These are phyloP conservation scores for Brachypteracias leptosomus DNA, from an alignment of 2,113 vertebrate species.

Conservation along the genomic window DNA sequence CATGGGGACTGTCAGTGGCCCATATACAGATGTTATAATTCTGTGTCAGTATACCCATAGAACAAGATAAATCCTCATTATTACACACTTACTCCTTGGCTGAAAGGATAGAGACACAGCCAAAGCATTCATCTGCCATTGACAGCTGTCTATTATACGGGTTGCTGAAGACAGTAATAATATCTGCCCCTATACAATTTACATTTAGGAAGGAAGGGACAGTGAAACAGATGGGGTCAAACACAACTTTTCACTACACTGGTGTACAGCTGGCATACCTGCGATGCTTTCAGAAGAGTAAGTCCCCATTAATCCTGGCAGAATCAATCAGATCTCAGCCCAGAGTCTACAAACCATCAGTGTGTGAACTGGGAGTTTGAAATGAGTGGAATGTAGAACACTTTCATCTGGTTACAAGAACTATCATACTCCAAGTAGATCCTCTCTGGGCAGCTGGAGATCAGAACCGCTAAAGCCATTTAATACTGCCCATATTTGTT, in stretches of 20 bases:
- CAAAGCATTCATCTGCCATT: background rate
- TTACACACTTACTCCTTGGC: background rate
- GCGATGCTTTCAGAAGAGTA: background rate
- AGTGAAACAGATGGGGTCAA: background rate
- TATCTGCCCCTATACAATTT: background rate
- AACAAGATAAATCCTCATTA: background rate
- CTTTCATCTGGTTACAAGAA: background rate
- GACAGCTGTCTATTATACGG: slow-evolving; percentile 3
- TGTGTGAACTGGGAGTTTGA: slow-evolving; percentile 1
- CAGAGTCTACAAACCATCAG: background rate
- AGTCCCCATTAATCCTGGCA: background rate
- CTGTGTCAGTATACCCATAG: background rate
- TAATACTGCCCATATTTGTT: background rate
- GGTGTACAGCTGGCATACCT: background rate
- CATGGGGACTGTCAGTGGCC: background rate
- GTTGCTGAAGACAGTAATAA: background rate
- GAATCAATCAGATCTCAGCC: slow-evolving; percentile 14
- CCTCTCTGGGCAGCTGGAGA: background rate
- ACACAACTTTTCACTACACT: background rate
- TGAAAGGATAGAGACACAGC: background rate
- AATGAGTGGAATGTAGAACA: background rate
- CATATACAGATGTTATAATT: slow-evolving; percentile 24
- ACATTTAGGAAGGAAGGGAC: background rate
- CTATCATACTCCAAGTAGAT: background rate
- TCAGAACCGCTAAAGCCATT: background rate